Conservation (phyloP, 2,888 invertebrate species). For the Erynnis tages region DNA sequence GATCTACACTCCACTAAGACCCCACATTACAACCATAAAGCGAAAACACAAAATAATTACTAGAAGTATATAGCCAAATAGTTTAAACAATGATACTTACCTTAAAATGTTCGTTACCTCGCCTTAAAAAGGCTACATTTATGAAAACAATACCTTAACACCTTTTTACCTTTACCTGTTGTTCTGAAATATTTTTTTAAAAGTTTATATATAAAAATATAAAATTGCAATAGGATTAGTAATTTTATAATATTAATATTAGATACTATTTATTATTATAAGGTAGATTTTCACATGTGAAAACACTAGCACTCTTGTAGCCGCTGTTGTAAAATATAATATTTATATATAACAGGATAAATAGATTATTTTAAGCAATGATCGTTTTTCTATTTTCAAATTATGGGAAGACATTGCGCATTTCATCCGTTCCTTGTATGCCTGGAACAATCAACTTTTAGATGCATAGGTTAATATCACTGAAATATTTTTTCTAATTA, state of each 20-base stretch:
- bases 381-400: constrained; percentile 71
- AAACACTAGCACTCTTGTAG: constrained; percentile 81
- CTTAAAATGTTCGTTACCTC: constrained; percentile 58
- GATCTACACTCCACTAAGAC: constrained; percentile 44
- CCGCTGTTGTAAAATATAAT: constrained; percentile 73
- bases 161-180: constrained; percentile 71
- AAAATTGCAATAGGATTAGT: constrained; percentile 70
- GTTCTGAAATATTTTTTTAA: constrained; percentile 65
- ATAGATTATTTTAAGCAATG: constrained; percentile 78
- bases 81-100: constrained; percentile 58
- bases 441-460: constrained; percentile 67
- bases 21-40: constrained; percentile 66
- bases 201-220: constrained; percentile 62
- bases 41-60: constrained; percentile 43
- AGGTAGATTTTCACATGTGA: constrained; percentile 80
- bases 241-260: constrained; percentile 74
- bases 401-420: constrained; percentile 82
- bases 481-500: neutral
- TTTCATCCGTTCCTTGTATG: constrained; percentile 80
- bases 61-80: constrained; percentile 34
- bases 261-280: constrained; percentile 64
- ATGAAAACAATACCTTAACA: constrained; percentile 56
- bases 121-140: constrained; percentile 69
- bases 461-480: constrained; percentile 3
- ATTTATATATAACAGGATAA: constrained; percentile 70